Percentiles rank a stretch among this genome's conserved stretches.
These are phyloP conservation scores for Vanacampus margaritifer DNA, from an alignment of 2,113 vertebrate genomes.

Conservation along the genomic window DNA sequence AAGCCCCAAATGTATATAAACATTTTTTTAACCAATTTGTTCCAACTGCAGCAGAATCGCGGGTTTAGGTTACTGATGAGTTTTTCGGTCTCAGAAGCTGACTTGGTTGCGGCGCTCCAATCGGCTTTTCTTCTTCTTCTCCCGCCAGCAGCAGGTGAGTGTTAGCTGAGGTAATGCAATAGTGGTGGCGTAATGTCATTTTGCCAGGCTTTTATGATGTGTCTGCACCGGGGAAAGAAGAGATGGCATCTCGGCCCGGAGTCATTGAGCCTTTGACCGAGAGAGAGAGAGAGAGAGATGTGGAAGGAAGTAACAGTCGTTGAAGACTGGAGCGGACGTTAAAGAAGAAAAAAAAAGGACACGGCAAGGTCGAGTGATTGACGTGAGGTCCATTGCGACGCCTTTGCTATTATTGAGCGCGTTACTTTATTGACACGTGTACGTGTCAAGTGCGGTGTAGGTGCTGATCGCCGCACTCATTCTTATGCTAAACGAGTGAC, in stretches of 20 bases:
- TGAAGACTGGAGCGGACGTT: constrained; percentile 1
- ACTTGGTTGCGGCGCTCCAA: background rate
- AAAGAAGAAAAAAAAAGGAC: constrained; percentile 17
- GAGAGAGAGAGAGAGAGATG: constrained; percentile 25
- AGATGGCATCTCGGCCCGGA: constrained; percentile 59
- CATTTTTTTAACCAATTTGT: too few species aligned
- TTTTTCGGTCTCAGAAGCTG: background rate
- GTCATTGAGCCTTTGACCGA: constrained; percentile 27
- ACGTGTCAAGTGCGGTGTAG: background rate
- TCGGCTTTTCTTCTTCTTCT: constrained; percentile 46
- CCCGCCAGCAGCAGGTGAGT: constrained; percentile 61
- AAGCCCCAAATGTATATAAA: too few species aligned
- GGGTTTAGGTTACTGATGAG: background rate
- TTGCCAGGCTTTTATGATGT: constrained; percentile 67
- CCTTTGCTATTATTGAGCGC: constrained; percentile 20
- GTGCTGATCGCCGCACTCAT: background rate
- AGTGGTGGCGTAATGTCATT: constrained; percentile 72
- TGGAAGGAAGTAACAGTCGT: constrained; percentile 22
- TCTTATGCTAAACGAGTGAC: background rate
- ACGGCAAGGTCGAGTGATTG: constrained; percentile 37
- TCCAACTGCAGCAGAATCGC: too few species aligned
- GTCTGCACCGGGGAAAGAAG: constrained; percentile 54
- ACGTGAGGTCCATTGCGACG: constrained; percentile 22
- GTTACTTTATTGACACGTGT: background rate
- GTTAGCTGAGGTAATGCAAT: constrained; percentile 67